Conservation (phyloP, 2,888 invertebrate species). For the Chironomus tentans region DNA sequence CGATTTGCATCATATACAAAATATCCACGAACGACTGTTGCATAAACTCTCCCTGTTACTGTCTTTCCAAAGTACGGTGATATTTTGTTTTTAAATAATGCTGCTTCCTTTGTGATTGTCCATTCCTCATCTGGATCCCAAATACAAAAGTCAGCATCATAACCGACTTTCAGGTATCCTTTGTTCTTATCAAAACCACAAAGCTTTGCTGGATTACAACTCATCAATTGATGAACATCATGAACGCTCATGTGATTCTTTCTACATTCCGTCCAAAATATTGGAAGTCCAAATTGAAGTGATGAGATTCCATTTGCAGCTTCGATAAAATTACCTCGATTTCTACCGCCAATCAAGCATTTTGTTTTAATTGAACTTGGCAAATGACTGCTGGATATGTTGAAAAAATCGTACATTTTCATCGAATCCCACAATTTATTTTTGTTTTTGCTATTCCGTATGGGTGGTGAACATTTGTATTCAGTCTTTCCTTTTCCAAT, state of each 20-base stretch:
- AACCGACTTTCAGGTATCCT: slow-evolving; percentile 51
- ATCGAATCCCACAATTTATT: slow-evolving; percentile 55
- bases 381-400: slow-evolving; percentile 61
- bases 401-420: slow-evolving; percentile 48
- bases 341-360: slow-evolving; percentile 38
- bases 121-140: slow-evolving; percentile 58
- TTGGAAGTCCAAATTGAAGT: slow-evolving; percentile 57
- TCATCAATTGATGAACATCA: slow-evolving; percentile 51
- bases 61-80: slow-evolving; percentile 56
- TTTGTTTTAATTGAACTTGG: slow-evolving; percentile 58
- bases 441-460: slow-evolving; percentile 53
- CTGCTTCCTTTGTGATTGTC: slow-evolving; percentile 47
- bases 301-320: slow-evolving; percentile 70
- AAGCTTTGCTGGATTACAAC: slow-evolving; percentile 51
- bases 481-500: slow-evolving; percentile 55
- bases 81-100: slow-evolving; percentile 61
- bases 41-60: slow-evolving; percentile 52
- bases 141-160: slow-evolving; percentile 63
- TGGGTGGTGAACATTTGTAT: slow-evolving; percentile 65
- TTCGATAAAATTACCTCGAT: slow-evolving; percentile 53
- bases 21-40: slow-evolving; percentile 56
- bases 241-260: slow-evolving; percentile 46
- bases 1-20: slow-evolving; percentile 47
- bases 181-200: slow-evolving; percentile 53
- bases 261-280: slow-evolving; percentile 59